These are phyloP conservation scores for Diplogasteroides magnus DNA, from an alignment of 1,140 invertebrate genomes.

Conservation along the genomic window DNA sequence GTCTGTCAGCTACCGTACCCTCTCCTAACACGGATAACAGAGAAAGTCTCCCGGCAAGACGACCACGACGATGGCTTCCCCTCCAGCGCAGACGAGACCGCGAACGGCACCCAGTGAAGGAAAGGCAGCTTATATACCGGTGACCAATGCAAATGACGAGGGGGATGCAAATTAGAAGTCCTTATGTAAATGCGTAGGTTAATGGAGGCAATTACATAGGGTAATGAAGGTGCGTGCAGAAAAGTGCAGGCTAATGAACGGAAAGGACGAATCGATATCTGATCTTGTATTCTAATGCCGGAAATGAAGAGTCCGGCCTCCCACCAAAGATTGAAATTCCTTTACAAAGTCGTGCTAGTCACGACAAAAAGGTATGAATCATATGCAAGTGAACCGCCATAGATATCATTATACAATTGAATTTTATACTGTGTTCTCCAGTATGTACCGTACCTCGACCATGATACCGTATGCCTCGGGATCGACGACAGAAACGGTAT, in stretches of 20 bases:
- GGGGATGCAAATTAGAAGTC: not conserved
- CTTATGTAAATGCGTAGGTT: no score
- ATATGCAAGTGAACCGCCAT: not conserved
- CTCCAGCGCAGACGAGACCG: not conserved
- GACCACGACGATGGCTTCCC: not conserved
- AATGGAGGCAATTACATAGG: no score
- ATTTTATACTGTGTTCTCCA: no score
- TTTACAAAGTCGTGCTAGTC: not conserved
- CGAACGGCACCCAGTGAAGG: not conserved
- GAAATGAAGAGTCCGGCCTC: not conserved
- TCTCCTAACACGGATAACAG: no score
- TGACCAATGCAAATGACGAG: not conserved
- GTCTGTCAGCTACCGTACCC: no score
- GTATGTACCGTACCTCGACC: slow-evolving; percentile 31
- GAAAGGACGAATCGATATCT: no score
- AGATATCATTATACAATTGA: no score
- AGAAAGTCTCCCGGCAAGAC: no score
- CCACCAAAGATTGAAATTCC: not conserved
- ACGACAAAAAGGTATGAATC: not conserved
- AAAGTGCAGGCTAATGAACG: no score
- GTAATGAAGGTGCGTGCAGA: no score
- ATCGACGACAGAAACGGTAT: slow-evolving; percentile 25
- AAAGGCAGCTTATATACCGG: not conserved
- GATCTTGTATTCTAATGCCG: no score
- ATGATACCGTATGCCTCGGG: slow-evolving; percentile 34